Conservation (phyloP, 2,888 invertebrate species). For the Sarcophaga caerulescens region DNA sequence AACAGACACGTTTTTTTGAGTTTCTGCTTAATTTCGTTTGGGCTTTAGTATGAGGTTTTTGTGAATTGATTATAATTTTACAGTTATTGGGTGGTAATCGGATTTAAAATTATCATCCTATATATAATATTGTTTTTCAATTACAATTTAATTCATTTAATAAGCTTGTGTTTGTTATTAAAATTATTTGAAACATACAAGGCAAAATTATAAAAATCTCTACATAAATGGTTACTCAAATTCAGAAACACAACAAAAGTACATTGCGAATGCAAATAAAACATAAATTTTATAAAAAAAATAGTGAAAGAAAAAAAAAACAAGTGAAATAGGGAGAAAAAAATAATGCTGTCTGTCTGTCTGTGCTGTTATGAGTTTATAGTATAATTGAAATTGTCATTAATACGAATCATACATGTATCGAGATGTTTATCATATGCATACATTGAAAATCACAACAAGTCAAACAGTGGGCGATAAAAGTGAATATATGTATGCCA, state of each 20-base stretch:
- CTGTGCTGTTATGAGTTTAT: constrained; percentile 33
- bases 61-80: constrained; percentile 17
- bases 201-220: too few relatives aligned
- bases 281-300: constrained; percentile 29
- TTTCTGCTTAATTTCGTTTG: not conserved
- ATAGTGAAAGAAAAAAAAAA: not conserved
- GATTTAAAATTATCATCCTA: constrained; percentile 45
- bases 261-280: not conserved
- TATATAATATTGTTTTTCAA: constrained; percentile 25
- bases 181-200: constrained; percentile 18
- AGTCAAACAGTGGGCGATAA: not conserved
- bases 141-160: constrained; percentile 35
- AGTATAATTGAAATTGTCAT: constrained; percentile 45
- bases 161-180: constrained; percentile 32
- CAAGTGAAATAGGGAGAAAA: not conserved
- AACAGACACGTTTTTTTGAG: not conserved
- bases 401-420: constrained; percentile 23
- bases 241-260: too few relatives aligned
- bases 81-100: constrained; percentile 38
- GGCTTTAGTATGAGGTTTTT: not conserved
- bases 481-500: not conserved
- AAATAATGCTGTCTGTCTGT: not conserved
- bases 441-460: constrained; percentile 21
- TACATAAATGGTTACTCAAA: too few relatives aligned
- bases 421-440: constrained; percentile 5